Conservation (phyloP, 2,888 invertebrate genomes). For the Hirtodrosophila histrioides region DNA sequence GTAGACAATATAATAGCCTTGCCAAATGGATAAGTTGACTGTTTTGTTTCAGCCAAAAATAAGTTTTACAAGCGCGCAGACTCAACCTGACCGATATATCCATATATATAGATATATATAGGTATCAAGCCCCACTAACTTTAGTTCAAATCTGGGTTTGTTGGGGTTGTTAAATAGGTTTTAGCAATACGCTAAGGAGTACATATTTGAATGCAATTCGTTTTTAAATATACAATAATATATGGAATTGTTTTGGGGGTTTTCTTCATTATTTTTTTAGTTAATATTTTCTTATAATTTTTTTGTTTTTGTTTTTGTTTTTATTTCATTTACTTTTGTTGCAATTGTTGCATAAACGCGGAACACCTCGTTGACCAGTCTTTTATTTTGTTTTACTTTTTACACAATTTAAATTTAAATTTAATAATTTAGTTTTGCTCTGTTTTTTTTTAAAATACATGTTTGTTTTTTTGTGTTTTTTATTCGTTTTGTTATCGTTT, state of each 20-base stretch:
- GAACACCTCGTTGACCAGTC: slow-evolving; percentile 85
- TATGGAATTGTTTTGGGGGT: slow-evolving; percentile 29
- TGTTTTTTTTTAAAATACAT: slow-evolving; percentile 58
- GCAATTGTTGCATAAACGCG: slow-evolving; percentile 83
- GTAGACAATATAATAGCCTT: slow-evolving; percentile 37
- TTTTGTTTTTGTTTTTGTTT: slow-evolving; percentile 1
- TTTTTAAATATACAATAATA: slow-evolving; percentile 30
- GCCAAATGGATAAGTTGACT: slow-evolving; percentile 21
- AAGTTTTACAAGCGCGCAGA: slow-evolving; percentile 30
- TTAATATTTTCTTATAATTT: slow-evolving; percentile 19
- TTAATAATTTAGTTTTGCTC: slow-evolving; percentile 38
- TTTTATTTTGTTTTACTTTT: slow-evolving; percentile 82
- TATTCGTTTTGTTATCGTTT: slow-evolving; percentile 16
- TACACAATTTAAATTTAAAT: slow-evolving; percentile 48
- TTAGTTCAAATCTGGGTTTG: slow-evolving; percentile 9
- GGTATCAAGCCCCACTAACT: slow-evolving; percentile 21
- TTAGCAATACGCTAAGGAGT: slow-evolving; percentile 23
- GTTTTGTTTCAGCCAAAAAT: slow-evolving; percentile 33
- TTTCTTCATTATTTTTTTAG: slow-evolving; percentile 50
- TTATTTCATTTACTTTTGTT: slow-evolving; percentile 60
- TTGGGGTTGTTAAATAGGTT: slow-evolving; percentile 2
- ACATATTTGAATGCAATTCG: slow-evolving; percentile 8
- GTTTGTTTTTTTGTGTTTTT: slow-evolving; percentile 21
- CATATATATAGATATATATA: not conserved
- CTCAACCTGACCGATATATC: slow-evolving; percentile 27